These are phyloP conservation scores for Macrotrachela quadricornifera DNA, from an alignment of 1,140 invertebrate genomes.

Conservation along the genomic window DNA sequence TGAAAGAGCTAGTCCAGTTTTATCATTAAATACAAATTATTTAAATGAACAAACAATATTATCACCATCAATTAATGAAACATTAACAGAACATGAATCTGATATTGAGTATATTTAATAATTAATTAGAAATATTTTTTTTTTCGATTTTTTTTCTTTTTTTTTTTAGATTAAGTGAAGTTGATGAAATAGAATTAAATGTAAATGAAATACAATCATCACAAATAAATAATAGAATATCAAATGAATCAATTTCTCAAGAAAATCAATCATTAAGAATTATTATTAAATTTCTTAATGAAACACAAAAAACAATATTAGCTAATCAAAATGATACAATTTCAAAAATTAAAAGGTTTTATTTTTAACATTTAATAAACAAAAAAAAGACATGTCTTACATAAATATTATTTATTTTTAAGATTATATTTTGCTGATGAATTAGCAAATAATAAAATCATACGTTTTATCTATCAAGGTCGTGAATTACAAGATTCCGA, in stretches of 20 bases:
- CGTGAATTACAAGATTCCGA: constrained; percentile 1
- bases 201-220: not conserved
- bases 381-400: too few relatives aligned
- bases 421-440: constrained; percentile 4
- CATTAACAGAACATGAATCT: too few relatives aligned
- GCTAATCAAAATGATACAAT: constrained; percentile 1
- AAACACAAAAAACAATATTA: constrained; percentile 1
- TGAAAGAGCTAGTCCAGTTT: not conserved
- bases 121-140: not conserved
- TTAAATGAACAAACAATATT: not conserved
- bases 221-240: too few relatives aligned
- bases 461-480: constrained; percentile 8
- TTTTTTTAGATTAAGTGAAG: not conserved
- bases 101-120: too few relatives aligned
- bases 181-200: not conserved
- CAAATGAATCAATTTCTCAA: not conserved
- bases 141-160: not conserved
- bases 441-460: constrained; percentile 5
- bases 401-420: not conserved
- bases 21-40: not conserved
- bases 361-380: too few relatives aligned
- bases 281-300: constrained; percentile 5
- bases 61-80: not conserved
- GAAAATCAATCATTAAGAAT: not conserved
- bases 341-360: constrained; percentile 4